Conservation (phyloP, 2,113 vertebrate species). For the Bos indicus region DNA sequence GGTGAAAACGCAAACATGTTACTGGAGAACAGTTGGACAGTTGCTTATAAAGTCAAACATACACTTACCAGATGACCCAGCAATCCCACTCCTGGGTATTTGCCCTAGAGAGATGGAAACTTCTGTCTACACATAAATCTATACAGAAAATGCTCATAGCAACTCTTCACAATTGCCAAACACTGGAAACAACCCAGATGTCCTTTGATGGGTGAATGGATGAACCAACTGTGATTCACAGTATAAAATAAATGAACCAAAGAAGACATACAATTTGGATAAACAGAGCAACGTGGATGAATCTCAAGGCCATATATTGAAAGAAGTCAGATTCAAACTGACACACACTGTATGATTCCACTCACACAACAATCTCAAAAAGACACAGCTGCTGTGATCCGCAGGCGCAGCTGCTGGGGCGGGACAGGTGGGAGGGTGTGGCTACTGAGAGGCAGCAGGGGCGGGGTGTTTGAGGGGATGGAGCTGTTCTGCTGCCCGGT, state of each 20-base stretch:
- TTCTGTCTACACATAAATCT: background rate
- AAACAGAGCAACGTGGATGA: background rate
- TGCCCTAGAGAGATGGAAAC: constrained; percentile 6
- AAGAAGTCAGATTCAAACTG: background rate
- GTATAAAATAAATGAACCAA: background rate
- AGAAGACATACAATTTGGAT: background rate
- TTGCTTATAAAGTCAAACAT: background rate
- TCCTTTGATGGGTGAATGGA: background rate
- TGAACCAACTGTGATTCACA: background rate
- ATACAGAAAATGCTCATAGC: background rate
- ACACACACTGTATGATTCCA: background rate
- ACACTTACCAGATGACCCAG: constrained; percentile 3
- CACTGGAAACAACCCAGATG: background rate
- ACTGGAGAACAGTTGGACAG: background rate
- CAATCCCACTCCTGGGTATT: background rate
- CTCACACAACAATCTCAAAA: background rate
- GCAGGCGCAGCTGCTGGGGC: rapidly evolving
- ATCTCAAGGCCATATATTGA: background rate
- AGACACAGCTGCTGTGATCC: background rate
- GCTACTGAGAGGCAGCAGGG: background rate
- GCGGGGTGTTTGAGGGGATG: background rate
- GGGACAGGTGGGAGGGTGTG: background rate
- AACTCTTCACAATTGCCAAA: background rate
- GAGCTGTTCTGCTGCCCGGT: background rate
- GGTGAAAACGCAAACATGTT: background rate